Evolutionary conservation across 2,113 vertebrate species (phyloP).

Genomic region (Rhombomys opimus): DNA sequence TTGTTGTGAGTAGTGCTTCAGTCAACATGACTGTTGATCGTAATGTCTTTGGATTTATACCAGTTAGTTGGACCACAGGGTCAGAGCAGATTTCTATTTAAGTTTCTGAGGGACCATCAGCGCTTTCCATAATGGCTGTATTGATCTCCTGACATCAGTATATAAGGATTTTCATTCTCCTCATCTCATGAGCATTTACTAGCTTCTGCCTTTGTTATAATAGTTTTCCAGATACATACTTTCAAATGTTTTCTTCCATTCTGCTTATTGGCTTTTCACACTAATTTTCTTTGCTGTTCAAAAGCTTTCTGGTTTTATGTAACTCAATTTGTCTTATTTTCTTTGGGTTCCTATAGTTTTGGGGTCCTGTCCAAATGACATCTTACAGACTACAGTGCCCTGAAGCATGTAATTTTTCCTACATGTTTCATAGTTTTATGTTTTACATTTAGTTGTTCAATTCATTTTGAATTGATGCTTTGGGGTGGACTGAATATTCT

Average conservation of each 20-base stretch:
- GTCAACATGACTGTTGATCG: not conserved
- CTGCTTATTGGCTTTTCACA: not conserved
- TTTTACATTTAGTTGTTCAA: not conserved
- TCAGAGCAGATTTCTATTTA: not conserved
- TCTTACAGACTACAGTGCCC: not conserved
- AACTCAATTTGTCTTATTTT: not conserved
- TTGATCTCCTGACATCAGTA: not conserved
- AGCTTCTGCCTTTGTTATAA: not conserved
- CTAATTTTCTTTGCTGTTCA: not conserved
- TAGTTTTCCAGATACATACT: not conserved
- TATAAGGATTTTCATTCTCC: not conserved
- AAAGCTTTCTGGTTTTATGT: not conserved
- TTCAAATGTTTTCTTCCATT: not conserved
- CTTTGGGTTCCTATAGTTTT: not conserved
- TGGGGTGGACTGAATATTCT: not conserved
- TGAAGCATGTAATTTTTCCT: not conserved
- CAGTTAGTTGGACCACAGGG: no score
- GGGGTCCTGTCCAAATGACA: not conserved
- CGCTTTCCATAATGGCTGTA: not conserved
- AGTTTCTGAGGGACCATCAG: not conserved
- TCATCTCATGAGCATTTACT: not conserved
- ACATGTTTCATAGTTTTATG: not conserved
- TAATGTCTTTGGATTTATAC: not conserved
- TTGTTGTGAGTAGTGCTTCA: not conserved
- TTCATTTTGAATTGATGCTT: not conserved